Conservation (phyloP, 30 jellyfish, hydroid and myxozoan species). For the Haliclystus octoradiatus region DNA sequence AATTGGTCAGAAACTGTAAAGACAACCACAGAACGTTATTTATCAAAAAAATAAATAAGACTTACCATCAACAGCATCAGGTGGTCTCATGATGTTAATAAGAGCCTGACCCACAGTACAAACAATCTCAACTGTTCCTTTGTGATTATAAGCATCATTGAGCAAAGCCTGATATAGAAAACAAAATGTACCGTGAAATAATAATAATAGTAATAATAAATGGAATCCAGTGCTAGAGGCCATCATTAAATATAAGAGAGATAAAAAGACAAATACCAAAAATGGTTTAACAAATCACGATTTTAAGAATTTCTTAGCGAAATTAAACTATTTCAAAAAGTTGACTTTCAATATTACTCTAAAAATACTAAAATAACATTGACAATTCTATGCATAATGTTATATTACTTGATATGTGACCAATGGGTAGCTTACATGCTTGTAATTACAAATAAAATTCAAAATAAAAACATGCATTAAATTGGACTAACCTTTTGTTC, state of each 20-base stretch:
- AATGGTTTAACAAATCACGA: too few relatives aligned
- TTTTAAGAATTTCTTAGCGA: too few relatives aligned
- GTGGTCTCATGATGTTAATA: slow-evolving; percentile 31
- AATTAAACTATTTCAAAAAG: too few relatives aligned
- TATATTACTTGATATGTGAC: background rate
- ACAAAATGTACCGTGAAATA: too few relatives aligned
- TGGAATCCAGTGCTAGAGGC: too few relatives aligned
- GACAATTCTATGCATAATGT: background rate
- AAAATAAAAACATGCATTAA: background rate
- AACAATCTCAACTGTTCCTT: slow-evolving; percentile 84
- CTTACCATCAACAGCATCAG: too few relatives aligned
- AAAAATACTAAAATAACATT: background rate
- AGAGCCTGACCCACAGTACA: slow-evolving; percentile 55
- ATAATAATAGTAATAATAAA: too few relatives aligned
- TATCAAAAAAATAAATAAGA: too few relatives aligned
- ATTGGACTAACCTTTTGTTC: slow-evolving; percentile 75
- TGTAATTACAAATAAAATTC: background rate
- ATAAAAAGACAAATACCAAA: too few relatives aligned
- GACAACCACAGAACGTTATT: too few relatives aligned
- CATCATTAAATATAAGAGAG: too few relatives aligned
- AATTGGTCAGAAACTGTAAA: too few relatives aligned
- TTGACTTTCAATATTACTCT: background rate
- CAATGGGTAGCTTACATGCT: slow-evolving; percentile 2
- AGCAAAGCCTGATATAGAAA: slow-evolving; percentile 45
- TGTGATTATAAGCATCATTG: slow-evolving; percentile 82